Evolutionary conservation across 2,113 vertebrate species (phyloP), one percentile per base, ranked within the genome.

Genomic region (Cygnus buccinator): DNA sequence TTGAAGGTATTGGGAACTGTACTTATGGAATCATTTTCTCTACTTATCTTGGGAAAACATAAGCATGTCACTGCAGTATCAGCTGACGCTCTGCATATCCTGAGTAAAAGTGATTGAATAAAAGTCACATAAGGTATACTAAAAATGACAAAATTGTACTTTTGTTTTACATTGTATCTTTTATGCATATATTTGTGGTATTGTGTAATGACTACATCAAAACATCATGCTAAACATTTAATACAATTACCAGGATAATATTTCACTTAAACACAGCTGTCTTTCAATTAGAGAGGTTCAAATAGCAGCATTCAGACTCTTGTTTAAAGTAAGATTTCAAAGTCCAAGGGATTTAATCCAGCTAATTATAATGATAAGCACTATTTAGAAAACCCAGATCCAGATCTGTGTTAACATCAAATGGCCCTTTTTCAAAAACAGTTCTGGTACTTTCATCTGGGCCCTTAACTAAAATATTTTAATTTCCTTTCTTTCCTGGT

Each of bases 381-480:
- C n/a, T 90, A 76, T 70, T 90, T 81, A 41, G 16, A 93, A 89
- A 84, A 87, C 65, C 68, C 39, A 89, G 61, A 89, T 62, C 26
- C n/a, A 79, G 73, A 73, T 88, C 48, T 86, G 10, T 33, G 26
- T 54, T 48, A 74, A n/a, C 52, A 88, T 84, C 59, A 75, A 89
- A 86, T 6, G 8, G 6, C 23, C 15, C 11, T 13, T 78, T 72
- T 71, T 81, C 46, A 93, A 41, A 90, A 93, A 55, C 10, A 74
- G 22, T n/a, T 75, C 52, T 88, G 12, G 18, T 80, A 67, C 29
- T 82, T 95, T 37, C 78, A 57, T 75, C n/a, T 57, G 19, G 3
- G 13, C 28, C 33, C 16, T 74, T 81, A 76, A 73, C 19, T 28
- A 33, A 89, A 92, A 39, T 68, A 76, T 44, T 84, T 72, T 92